Conservation (phyloP, 1,140 invertebrate species). For the Temnothorax curvispinosus region DNA sequence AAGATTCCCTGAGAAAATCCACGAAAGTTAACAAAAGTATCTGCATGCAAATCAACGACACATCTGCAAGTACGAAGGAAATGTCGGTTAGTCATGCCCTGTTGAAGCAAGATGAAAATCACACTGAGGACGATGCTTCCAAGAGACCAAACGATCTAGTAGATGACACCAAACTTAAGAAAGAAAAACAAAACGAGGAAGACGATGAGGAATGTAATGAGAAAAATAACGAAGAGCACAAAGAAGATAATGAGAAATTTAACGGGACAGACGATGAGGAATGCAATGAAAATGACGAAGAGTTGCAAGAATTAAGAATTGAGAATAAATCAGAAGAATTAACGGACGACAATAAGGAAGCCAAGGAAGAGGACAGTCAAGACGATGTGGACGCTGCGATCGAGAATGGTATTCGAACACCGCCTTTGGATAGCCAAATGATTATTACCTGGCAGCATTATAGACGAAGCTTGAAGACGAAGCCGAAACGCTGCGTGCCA, state of each 20-base stretch:
- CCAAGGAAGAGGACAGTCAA: not conserved
- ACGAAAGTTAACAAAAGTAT: not conserved
- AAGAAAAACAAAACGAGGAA: not conserved
- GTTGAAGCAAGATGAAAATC: not conserved
- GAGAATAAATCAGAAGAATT: not conserved
- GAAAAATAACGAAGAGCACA: not conserved
- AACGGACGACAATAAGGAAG: not conserved
- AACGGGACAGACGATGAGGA: not conserved
- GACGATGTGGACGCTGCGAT: conserved; percentile 36
- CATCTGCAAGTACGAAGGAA: not conserved
- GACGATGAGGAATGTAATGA: not conserved
- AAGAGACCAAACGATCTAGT: not conserved
- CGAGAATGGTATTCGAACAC: conserved; percentile 23
- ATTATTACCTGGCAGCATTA: conserved; percentile 68
- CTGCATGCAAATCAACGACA: not conserved
- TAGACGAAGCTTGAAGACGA: conserved; percentile 63
- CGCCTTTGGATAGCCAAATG: not conserved
- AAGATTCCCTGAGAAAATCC: not conserved
- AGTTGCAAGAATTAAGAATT: not conserved
- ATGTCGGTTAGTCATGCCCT: not conserved
- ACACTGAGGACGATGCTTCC: not conserved
- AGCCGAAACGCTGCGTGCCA: conserved; percentile 61
- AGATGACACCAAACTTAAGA: not conserved
- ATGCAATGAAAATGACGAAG: not conserved
- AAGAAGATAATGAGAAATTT: not conserved